Evolutionary conservation across 2,797 vertebrate genomes (phyloP).

Genomic region (Sitta carolinensis): DNA sequence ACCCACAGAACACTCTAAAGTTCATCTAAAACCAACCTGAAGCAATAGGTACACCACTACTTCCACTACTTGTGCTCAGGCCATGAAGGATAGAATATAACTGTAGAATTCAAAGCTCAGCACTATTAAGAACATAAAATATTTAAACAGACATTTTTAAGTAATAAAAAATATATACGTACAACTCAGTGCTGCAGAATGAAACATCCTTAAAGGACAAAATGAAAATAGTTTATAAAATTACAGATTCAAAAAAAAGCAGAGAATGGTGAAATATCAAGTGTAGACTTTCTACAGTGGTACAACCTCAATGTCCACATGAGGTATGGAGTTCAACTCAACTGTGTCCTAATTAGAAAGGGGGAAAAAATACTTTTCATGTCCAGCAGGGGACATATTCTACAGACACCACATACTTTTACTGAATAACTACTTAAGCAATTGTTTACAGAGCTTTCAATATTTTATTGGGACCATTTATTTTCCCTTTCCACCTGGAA

Average conservation of each 20-base stretch:
- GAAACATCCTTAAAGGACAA: slow-evolving; percentile 50
- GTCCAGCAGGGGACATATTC: neutral
- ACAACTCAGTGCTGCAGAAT: slow-evolving; percentile 48
- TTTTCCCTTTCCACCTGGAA: neutral
- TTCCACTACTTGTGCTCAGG: neutral
- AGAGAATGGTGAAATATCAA: neutral
- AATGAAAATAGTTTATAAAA: slow-evolving; percentile 37
- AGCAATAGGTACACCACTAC: neutral
- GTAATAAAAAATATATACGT: slow-evolving; percentile 74
- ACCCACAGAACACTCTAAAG: neutral
- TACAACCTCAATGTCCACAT: neutral
- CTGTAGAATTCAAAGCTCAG: slow-evolving; percentile 48
- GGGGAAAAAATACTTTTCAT: neutral
- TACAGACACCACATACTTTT: neutral
- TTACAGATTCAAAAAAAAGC: neutral
- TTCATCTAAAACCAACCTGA: slow-evolving; percentile 38
- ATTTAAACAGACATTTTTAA: slow-evolving; percentile 65
- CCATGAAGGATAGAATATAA: slow-evolving; percentile 12
- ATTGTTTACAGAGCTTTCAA: neutral
- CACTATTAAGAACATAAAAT: slow-evolving; percentile 68
- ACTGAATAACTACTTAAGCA: neutral
- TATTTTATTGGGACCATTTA: neutral
- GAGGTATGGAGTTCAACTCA: neutral
- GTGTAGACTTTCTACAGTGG: neutral
- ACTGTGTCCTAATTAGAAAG: neutral